A percentile compares a stretch with the other conserved stretches of the same genome.
These are phyloP conservation scores for Camptogramma bilineatum DNA, from an alignment of 2,888 invertebrate species.

Conservation along the genomic window DNA sequence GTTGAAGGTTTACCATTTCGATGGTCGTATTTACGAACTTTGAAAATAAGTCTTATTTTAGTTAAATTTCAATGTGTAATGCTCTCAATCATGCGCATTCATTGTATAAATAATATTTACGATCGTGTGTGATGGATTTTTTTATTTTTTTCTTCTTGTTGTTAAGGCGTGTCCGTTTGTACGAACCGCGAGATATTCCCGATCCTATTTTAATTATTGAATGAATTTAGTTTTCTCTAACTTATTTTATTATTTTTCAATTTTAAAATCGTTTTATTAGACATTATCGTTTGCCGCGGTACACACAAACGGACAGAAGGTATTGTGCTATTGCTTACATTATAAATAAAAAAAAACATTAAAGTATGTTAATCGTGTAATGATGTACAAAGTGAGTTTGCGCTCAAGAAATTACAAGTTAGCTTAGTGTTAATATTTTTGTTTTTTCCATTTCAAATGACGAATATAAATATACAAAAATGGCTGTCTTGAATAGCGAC, in stretches of 20 bases:
- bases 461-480: constrained; percentile 59
- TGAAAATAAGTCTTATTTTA: constrained; percentile 36
- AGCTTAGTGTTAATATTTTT: constrained; percentile 69
- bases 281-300: constrained; percentile 51
- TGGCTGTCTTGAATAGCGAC: constrained; percentile 65
- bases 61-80: constrained; percentile 47
- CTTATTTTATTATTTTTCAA: constrained; percentile 32
- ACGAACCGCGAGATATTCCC: constrained; percentile 33
- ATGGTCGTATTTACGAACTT: constrained; percentile 16
- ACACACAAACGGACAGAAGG: constrained; percentile 43
- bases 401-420: constrained; percentile 79
- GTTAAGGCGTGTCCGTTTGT: constrained; percentile 36
- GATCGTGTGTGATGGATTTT: constrained; percentile 52
- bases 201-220: constrained; percentile 32
- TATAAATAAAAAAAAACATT: constrained; percentile 59
- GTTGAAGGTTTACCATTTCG: constrained; percentile 17
- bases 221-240: constrained; percentile 41
- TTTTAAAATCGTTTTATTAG: constrained; percentile 43
- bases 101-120: constrained; percentile 54
- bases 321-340: constrained; percentile 72
- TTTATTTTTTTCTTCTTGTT: constrained; percentile 49
- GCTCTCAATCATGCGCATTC: constrained; percentile 46
- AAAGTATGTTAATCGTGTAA: constrained; percentile 74
- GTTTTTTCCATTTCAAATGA: constrained; percentile 45
- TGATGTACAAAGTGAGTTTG: constrained; percentile 83